phyloP scores from a whole-genome alignment of 2,797 vertebrate genomes.

The Acrocephalus scirpaceus region DNA sequence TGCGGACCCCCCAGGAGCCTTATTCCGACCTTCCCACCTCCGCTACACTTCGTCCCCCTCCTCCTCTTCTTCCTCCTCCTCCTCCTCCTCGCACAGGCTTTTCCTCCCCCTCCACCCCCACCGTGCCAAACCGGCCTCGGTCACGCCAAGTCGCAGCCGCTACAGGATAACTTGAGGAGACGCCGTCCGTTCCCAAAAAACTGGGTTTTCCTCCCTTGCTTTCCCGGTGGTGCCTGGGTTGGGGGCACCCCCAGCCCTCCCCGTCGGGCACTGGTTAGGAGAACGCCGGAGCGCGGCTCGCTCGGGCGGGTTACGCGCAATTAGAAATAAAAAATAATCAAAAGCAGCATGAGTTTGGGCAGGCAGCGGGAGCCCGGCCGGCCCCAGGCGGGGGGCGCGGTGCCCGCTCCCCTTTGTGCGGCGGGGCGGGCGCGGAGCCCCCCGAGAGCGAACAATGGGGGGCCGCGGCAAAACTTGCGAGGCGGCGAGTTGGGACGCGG shows the following conservation, averaged over 20 bases:
- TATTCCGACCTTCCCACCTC: neutral
- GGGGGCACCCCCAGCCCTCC: neutral
- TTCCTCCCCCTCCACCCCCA: neutral
- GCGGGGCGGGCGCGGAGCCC: neutral
- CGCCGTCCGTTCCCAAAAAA: neutral
- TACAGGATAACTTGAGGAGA: neutral
- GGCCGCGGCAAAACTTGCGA: neutral
- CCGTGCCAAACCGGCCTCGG: neutral
- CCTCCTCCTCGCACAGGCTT: neutral
- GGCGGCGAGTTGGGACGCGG: neutral
- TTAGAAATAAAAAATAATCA: neutral
- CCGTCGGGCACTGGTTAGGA: neutral
- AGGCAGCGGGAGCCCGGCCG: neutral
- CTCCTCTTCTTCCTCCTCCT: neutral
- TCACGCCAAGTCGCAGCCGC: neutral
- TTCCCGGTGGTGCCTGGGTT: too few species aligned
- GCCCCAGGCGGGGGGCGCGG: neutral
- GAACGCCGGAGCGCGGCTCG: neutral
- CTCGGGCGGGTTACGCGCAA: neutral
- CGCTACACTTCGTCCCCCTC: neutral
- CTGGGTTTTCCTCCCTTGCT: accelerated
- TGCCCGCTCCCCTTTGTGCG: neutral
- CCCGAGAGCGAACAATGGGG: neutral
- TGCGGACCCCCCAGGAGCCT: neutral
- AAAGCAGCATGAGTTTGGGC: neutral